phyloP scores from a whole-genome alignment of 2,113 vertebrate genomes.

The Antechinus flavipes region DNA sequence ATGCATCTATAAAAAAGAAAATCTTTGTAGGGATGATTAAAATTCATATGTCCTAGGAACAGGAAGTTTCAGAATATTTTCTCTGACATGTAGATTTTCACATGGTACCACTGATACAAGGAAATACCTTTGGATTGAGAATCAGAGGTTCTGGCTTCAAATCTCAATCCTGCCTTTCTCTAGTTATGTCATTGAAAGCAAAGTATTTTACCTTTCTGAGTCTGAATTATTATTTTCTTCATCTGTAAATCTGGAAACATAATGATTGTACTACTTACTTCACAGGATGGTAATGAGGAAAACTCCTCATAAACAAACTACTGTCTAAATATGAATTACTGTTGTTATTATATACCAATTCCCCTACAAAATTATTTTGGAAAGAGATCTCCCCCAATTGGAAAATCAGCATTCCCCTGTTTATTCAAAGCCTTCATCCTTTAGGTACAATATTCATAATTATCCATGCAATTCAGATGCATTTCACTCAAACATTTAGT shows the following conservation, averaged over 20 bases:
- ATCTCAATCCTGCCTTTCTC: background rate
- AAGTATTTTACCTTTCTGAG: background rate
- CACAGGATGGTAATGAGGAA: background rate
- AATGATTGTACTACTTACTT: background rate
- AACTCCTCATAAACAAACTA: background rate
- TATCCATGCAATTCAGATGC: constrained; percentile 27
- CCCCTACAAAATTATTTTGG: background rate
- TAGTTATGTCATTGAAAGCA: background rate
- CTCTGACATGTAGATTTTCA: background rate
- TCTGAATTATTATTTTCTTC: background rate
- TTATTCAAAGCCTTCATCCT: constrained; percentile 46
- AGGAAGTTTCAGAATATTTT: constrained; percentile 27
- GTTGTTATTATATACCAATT: background rate
- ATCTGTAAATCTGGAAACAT: background rate
- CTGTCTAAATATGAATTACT: background rate
- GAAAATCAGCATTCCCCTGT: constrained; percentile 25
- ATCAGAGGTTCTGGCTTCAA: background rate
- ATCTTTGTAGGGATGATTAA: constrained; percentile 7
- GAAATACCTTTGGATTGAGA: background rate
- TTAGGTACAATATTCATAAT: constrained; percentile 39
- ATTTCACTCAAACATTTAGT: constrained; percentile 56
- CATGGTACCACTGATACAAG: background rate
- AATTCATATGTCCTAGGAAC: background rate
- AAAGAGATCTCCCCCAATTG: constrained; percentile 23
- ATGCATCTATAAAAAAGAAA: background rate